Base-by-base conservation (phyloP, 2,888 invertebrate species). In the Heterodera filipjevi region DNA sequence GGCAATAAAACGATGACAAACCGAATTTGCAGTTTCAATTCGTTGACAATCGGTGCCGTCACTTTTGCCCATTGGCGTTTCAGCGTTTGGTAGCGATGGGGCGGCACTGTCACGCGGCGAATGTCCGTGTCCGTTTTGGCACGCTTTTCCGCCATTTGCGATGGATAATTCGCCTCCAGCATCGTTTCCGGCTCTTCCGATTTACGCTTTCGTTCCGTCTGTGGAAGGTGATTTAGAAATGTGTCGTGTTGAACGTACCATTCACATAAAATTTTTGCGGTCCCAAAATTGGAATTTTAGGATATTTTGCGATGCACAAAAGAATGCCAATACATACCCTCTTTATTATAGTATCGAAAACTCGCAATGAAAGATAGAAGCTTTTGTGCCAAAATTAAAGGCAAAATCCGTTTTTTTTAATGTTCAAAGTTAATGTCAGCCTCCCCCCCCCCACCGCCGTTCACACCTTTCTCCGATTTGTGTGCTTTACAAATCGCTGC, bases 61-160 rank as follows among this genome's bases (percentile, higher is more conserved):
- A 99, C 95, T 90, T 97, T 95, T 90, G 95, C 91, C 99, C 99
- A 99, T 88, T 94, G 94, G 88, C 96, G 95, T 91, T 96, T 97
- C 14, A 99, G 90, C 0, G 98, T 96, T 14, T 95, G 93, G 87
- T 95, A 95, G 90, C 99, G 93, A 87, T 99, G 95, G 8, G 94
- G 92, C 22, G 99, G 99, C n/a, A 99, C 95, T 12, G 94, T 91
- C 59, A 99, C 86, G 53, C 81, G 80, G 30, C 88, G 82, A 22
- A 35, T 33, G 32, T 68, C 68, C 33, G 35, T 14, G 33, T 68
- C 68, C 68, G 22, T 68, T 10, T 68, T 35, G 33, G 68, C 68
- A n/a, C 35, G 32, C 68, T 68, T 68, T 27, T 68, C 35, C 33
- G 19, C 12, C 68, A 49, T 3, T 3, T 12, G 16, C 16, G 49